Base-by-base conservation (phyloP, 2,888 invertebrate species). In the Melitaea athalia region DNA sequence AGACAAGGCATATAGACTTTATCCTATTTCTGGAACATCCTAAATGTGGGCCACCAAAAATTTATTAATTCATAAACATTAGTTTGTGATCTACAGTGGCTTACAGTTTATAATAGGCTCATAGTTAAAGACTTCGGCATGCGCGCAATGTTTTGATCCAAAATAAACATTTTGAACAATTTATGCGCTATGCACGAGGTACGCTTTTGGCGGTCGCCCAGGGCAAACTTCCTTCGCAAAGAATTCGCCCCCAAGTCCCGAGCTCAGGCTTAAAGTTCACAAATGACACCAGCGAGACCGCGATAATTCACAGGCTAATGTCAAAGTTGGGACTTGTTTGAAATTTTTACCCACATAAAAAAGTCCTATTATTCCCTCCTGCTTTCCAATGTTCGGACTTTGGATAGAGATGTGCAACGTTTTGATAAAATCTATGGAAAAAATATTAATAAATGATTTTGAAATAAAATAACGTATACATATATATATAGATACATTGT, bases 261-360 rank as follows among this genome's bases (percentile, higher is more conserved):
- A 86, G 83, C 86, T 84, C 79, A 71, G 78, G 75, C 78, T 79
- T 76, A 78, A 88, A 91, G 85, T 89, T 90, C 85, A 85, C 88
- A 89, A 91, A 91, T 89, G 91, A 91, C 89, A 87, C 91, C 88
- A 77, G 84, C 71, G 89, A 88, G 91, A 88, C 90, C 83, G 84
- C 85, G 85, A 90, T 91, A 91, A 91, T 89, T 91, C 87, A 90
- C 88, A 81, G 81, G 84, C 87, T 89, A 89, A 89, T 89, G 90
- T 87, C 86, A 86, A 89, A 91, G 88, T 91, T 90, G 83, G 84
- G 81, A 86, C 80, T 89, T 89, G 85, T 87, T 87, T 79, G 85
- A 86, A 86, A 86, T 86, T 89, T 88, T 88, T 86, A 85, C 82
- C 83, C 81, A 85, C 84, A 81, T 81, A 82, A 87, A 83, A 79